Conservation (phyloP, 2,888 invertebrate species). For the Xanthostigma xanthostigma region DNA sequence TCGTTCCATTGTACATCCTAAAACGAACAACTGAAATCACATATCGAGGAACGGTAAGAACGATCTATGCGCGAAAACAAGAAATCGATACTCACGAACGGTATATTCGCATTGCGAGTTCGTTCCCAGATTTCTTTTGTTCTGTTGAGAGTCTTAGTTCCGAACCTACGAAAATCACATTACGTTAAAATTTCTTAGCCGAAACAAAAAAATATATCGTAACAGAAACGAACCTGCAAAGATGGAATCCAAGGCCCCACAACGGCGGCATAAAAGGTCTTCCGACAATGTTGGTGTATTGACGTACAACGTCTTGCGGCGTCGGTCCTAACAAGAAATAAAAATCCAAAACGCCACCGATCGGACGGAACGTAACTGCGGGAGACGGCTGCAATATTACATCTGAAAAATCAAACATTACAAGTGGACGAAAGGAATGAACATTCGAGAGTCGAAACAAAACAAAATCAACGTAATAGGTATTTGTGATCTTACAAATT, state of each 20-base stretch:
- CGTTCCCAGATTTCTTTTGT: conserved; percentile 50
- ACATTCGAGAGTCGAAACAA: too few species aligned
- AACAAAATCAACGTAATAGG: too few species aligned
- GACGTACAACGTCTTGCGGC: conserved; percentile 48
- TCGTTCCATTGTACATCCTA: conserved; percentile 76
- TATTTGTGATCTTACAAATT: too few species aligned
- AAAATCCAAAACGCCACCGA: conserved; percentile 70
- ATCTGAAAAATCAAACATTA: conserved; percentile 32
- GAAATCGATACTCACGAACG: conserved; percentile 42
- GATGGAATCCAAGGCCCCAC: conserved; percentile 79
- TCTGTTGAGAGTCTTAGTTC: conserved; percentile 48
- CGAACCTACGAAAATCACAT: conserved; percentile 31
- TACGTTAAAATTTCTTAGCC: conserved; percentile 11
- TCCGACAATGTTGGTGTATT: conserved; percentile 57
- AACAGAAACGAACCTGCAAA: conserved; percentile 44
- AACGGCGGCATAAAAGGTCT: conserved; percentile 71
- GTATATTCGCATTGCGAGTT: conserved; percentile 60
- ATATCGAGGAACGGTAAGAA: neutral
- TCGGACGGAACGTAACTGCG: conserved; percentile 65
- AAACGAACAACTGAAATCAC: conserved; percentile 9
- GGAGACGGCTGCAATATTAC: conserved; percentile 66
- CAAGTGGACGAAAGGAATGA: too few species aligned
- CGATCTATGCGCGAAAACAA: neutral
- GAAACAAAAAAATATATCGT: neutral
- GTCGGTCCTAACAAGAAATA: conserved; percentile 63